Evolutionary conservation across 2,888 invertebrate genomes (phyloP).

Genomic region (Agrotis clavis): DNA sequence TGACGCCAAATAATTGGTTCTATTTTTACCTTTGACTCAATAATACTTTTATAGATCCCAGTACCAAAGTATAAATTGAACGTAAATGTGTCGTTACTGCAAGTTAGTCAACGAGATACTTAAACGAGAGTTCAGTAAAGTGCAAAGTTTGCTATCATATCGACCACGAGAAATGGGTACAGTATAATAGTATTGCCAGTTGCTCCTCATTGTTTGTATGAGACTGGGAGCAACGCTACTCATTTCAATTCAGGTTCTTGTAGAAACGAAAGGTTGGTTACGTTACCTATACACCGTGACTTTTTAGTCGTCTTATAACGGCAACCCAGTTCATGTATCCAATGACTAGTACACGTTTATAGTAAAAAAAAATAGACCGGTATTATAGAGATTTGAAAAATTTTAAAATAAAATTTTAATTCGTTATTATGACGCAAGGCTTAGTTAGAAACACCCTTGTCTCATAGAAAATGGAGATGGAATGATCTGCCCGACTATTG

Average conservation of each 20-base stretch:
- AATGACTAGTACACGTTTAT: no score
- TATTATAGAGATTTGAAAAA: no score
- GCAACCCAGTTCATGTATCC: no score
- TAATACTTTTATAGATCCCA: constrained; percentile 20
- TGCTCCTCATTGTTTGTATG: constrained; percentile 34
- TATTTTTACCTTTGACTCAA: not conserved
- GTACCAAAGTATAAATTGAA: constrained; percentile 29
- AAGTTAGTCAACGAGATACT: constrained; percentile 43
- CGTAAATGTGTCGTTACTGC: constrained; percentile 55
- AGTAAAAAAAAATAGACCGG: no score
- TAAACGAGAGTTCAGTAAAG: constrained; percentile 52
- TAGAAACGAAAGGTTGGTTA: constrained; percentile 8
- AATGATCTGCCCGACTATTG: no score
- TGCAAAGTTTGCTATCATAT: constrained; percentile 60
- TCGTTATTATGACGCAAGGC: no score
- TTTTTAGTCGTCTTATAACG: no score
- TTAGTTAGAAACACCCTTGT: no score
- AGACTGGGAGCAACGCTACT: constrained; percentile 24
- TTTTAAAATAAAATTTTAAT: no score
- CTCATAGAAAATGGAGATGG: no score
- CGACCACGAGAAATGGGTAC: constrained; percentile 41
- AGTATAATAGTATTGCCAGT: constrained; percentile 42
- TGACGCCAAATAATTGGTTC: constrained; percentile 24
- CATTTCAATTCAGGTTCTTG: constrained; percentile 5
- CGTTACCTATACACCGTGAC: no score